phyloP scores from a whole-genome alignment of 2,888 invertebrate genomes.

The Trichopria drosophilae region DNA sequence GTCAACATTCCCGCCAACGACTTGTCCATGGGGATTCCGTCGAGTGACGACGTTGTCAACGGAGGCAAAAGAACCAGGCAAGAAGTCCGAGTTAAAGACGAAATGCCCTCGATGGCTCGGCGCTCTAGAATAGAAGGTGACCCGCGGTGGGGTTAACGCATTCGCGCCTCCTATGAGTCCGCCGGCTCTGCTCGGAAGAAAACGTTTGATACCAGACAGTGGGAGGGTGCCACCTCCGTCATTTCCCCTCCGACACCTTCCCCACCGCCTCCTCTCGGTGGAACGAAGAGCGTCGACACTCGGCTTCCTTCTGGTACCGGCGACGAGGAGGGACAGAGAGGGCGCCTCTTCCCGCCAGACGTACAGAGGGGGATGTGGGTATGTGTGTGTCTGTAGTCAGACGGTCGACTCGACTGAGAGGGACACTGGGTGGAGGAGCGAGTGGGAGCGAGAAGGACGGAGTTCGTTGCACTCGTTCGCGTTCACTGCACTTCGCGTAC shows the following conservation, averaged over 20 bases:
- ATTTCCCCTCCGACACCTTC: slow-evolving; percentile 10
- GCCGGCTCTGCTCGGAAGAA: slow-evolving; percentile 19
- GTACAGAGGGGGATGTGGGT: slow-evolving; percentile 1
- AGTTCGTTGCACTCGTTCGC: slow-evolving; percentile 53
- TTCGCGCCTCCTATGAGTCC: slow-evolving; percentile 34
- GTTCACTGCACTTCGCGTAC: slow-evolving; percentile 50
- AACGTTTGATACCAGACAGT: slow-evolving; percentile 36
- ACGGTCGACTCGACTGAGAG: slow-evolving; percentile 19
- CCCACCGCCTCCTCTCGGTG: background rate
- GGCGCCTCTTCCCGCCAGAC: slow-evolving; percentile 21
- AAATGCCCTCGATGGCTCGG: slow-evolving; percentile 23
- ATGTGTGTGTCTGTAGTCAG: too few relatives aligned
- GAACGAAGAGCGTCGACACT: slow-evolving; percentile 2
- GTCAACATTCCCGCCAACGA: too few relatives aligned
- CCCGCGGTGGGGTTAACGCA: slow-evolving; percentile 43
- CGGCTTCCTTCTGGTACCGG: too few relatives aligned
- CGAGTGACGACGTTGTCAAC: too few relatives aligned
- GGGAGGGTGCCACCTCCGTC: too few relatives aligned
- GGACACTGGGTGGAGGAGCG: slow-evolving; percentile 14
- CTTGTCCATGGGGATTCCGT: too few relatives aligned
- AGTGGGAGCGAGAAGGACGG: slow-evolving; percentile 25
- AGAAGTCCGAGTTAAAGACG: too few relatives aligned
- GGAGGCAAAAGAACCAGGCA: slow-evolving; percentile 8
- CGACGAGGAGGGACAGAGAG: slow-evolving; percentile 12
- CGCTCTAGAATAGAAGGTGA: slow-evolving; percentile 49